Base-by-base conservation (phyloP, 2,888 invertebrate genomes). In the Notodonta ziczac region DNA sequence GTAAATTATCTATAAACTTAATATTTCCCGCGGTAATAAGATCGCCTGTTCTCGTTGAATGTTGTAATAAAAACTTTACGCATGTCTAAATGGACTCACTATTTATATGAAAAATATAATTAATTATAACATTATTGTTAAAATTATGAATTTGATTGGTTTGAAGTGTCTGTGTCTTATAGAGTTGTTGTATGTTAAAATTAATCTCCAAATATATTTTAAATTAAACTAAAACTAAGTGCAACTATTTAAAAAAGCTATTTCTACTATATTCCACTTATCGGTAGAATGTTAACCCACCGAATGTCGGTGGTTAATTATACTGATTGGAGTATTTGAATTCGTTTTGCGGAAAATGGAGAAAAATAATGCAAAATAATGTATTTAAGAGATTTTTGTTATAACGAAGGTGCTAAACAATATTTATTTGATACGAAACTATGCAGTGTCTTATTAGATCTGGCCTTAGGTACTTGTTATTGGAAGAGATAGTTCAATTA, bases 361-460 rank as follows among this genome's bases (percentile, higher is more conserved):
- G 63, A 48, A 63, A 59, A 61, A 62, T 61, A 24, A 39, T 35
- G 4, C n/a, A 62, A 14, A 57, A 48, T 51, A 2, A 63, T 57
- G 53, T 59, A 59, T 32, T 61, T 57, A 35, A 7, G 52, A 69
- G 58, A 10, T 52, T 54, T 24, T 2, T 67, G 61, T 61, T 58
- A 63, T 61, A 39, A 65, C 16, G 61, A 62, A 67, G 77, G 75
- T 77, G 75, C 77, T 77, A 76, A 62, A 53, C 35, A 2, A 24
- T 24, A 24, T 64, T 62, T 63, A 67, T 60, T 66, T 72, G 62
- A 62, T 65, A 60, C 16, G 44, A 59, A 63, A 61, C 14, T 56
- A 56, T 58, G 14, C 57, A 58, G 77, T 76, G 77, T 76, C 74
- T 73, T 76, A 73, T 54, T 53, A 50, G 62, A 62, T 63, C 70